phyloP scores from a whole-genome alignment of 1,140 invertebrate genomes.

The Formica exsecta region DNA sequence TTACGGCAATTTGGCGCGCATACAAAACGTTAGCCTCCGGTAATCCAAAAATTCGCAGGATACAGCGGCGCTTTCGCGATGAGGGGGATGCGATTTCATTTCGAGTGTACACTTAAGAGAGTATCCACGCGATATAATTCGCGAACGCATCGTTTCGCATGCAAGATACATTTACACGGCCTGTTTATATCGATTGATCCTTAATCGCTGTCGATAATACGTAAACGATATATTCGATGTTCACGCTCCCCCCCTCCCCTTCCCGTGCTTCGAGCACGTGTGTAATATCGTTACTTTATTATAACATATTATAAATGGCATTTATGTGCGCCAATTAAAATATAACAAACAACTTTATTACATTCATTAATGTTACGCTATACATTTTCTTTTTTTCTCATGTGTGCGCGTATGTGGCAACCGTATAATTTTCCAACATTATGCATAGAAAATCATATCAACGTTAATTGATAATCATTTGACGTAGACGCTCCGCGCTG shows the following conservation, averaged over 20 bases:
- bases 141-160: constrained; percentile 13
- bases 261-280: not conserved
- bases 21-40: constrained; percentile 64
- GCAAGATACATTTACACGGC: not conserved
- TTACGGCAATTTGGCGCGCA: constrained; percentile 81
- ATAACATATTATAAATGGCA: not conserved
- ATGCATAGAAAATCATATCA: not conserved
- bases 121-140: constrained; percentile 41
- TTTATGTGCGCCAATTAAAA: not conserved
- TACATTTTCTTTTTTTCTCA: not conserved
- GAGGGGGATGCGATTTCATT: constrained; percentile 39
- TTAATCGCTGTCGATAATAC: constrained; percentile 8
- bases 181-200: constrained; percentile 10
- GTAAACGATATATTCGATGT: not conserved
- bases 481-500: constrained; percentile 5
- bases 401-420: not conserved
- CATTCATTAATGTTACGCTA: not conserved
- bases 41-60: constrained; percentile 68
- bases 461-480: constrained; percentile 52
- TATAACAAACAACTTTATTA: not conserved
- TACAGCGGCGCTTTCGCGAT: constrained; percentile 49
- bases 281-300: constrained; percentile 2
- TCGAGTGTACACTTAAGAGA: constrained; percentile 50
- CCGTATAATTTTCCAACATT: constrained; percentile 6
- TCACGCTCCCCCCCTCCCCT: too few relatives aligned